Evolutionary conservation across 1,140 invertebrate genomes (phyloP), one percentile per base, ranked within the genome.

Genomic region (Bicyclus anynana): DNA sequence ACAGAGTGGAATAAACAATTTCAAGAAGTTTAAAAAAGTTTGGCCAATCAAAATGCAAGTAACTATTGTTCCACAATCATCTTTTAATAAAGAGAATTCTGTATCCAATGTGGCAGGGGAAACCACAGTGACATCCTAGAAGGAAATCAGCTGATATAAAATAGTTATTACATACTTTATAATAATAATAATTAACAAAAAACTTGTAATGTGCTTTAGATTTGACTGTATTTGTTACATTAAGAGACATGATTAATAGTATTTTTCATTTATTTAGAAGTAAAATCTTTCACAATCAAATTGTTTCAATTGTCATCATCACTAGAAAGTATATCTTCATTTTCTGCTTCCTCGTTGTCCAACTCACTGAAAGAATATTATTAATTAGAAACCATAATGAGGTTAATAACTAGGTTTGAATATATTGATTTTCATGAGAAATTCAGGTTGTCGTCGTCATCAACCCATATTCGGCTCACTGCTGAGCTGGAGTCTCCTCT

Each of bases 21-120:
- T 85, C 65, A 87, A 87, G 50, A 87, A 80, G 46, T 85, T 87
- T 51, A 81, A 84, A 66, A 87, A 87, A 44, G 78, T 87, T 14
- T 85, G 82, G 84, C 84, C 84, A 58, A 18, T 80, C 3, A 84
- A 80, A 71, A 74, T 73, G 61, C 72, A 80, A 47, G 55, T 76
- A 9, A 71, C 69, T 52, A 65, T 82, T 20, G 51, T 62, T 26
- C 23, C 50, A 18, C 62, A 46, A 37, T 20, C 33, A 51, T 47
- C 29, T n/a, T 1, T 58, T 35, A 47, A 47, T 35, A 40, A 23
- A 0, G 14, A 26, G n/a, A 46, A 37, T 5, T 23, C 17, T 16
- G 49, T 38, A 9, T 44, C 42, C 4, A 44, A 23, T 9, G 12
- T n/a, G 5, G 42, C 3, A 20, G 42, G 16, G 4, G 13, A 40